These are phyloP conservation scores for Varanus salvator DNA, from an alignment of 2,113 vertebrate genomes.

Conservation along the genomic window DNA sequence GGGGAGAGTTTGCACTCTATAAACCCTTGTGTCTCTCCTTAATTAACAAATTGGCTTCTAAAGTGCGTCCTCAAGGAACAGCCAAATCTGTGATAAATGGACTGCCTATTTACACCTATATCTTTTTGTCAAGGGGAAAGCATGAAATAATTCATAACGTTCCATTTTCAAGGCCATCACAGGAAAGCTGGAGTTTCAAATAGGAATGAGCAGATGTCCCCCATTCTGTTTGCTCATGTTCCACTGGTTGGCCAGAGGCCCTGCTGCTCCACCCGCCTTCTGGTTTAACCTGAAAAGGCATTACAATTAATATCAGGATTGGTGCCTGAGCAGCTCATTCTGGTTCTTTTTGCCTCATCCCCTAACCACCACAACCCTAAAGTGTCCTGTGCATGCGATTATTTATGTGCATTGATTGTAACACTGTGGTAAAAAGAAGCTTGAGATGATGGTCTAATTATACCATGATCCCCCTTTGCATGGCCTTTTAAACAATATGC, in stretches of 20 bases:
- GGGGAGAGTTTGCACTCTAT: background rate
- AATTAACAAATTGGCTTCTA: background rate
- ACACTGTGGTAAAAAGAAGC: background rate
- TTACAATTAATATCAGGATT: background rate
- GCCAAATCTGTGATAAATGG: background rate
- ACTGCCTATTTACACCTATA: background rate
- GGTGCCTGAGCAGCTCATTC: background rate
- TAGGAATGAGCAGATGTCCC: background rate
- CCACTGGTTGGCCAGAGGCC: background rate
- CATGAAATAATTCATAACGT: background rate
- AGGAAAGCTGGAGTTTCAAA: background rate
- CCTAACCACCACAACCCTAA: background rate
- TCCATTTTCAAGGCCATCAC: background rate
- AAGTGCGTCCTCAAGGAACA: background rate
- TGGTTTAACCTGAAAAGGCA: background rate
- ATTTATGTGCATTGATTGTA: background rate
- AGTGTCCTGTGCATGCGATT: background rate
- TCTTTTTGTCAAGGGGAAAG: constrained; percentile 15
- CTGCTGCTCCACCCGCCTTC: too few relatives aligned
- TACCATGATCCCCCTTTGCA: background rate
- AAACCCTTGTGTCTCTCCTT: background rate
- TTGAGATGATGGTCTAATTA: background rate
- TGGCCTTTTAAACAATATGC: background rate
- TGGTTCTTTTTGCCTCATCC: too few relatives aligned
- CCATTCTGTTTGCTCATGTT: background rate